Conservation (phyloP, 1,140 invertebrate species). For the Hycleus phaleratus region DNA sequence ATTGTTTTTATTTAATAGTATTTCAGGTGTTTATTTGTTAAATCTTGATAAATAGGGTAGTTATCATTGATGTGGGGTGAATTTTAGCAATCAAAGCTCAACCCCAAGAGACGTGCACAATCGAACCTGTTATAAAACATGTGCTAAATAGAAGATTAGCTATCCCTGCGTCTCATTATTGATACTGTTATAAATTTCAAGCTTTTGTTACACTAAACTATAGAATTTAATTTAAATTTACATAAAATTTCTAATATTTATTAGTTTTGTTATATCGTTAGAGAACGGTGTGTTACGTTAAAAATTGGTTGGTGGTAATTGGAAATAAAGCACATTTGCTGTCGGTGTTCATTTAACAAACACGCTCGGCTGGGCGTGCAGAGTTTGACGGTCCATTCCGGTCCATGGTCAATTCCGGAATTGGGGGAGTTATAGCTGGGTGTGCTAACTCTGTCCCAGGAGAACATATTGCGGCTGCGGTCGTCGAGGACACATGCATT, state of each 20-base stretch:
- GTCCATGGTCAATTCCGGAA: conserved; percentile 21
- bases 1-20: neutral
- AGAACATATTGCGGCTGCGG: conserved; percentile 23
- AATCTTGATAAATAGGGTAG: neutral
- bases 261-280: no score
- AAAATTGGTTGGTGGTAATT: conserved; percentile 17
- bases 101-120: conserved; percentile 4
- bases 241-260: conserved; percentile 2
- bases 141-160: conserved; percentile 11
- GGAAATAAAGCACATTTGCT: conserved; percentile 21
- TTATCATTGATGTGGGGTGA: no score
- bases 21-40: neutral
- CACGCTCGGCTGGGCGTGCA: conserved; percentile 25
- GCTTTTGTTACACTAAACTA: neutral
- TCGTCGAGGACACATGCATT: conserved; percentile 29
- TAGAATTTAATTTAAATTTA: no score
- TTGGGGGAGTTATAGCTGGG: conserved; percentile 8
- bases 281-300: neutral
- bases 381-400: conserved; percentile 20
- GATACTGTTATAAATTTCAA: conserved; percentile 6
- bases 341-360: conserved; percentile 26
- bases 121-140: conserved; percentile 7
- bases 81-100: neutral
- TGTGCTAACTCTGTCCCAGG: conserved; percentile 27
- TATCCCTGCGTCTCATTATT: conserved; percentile 4